Conservation (phyloP, 1,140 invertebrate genomes). For the Conus ventricosus region DNA sequence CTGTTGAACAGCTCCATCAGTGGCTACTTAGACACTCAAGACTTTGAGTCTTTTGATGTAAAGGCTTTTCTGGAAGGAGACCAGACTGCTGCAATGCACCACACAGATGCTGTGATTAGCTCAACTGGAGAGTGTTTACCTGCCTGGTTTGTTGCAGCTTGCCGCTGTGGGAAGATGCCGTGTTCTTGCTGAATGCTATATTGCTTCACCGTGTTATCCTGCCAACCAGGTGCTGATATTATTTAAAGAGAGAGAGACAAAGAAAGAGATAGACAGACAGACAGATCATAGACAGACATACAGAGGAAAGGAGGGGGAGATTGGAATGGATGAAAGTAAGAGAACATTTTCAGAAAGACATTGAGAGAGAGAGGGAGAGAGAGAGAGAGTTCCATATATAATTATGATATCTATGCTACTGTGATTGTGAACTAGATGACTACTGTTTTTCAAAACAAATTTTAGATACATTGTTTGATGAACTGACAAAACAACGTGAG, state of each 20-base stretch:
- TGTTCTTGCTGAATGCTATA: slow-evolving; percentile 82
- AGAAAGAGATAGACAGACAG: neutral
- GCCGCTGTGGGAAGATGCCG: slow-evolving; percentile 79
- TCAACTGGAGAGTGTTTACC: slow-evolving; percentile 72
- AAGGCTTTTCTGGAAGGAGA: slow-evolving; percentile 41
- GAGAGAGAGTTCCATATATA: no score
- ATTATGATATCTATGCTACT: no score
- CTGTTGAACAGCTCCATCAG: slow-evolving; percentile 57
- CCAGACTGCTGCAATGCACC: neutral
- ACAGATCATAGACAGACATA: neutral
- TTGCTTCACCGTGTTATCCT: slow-evolving; percentile 81
- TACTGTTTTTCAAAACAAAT: no score
- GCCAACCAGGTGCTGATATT: slow-evolving; percentile 84
- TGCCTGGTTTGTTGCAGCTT: slow-evolving; percentile 81
- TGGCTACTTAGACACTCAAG: slow-evolving; percentile 52
- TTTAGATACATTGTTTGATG: no score
- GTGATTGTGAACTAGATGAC: no score
- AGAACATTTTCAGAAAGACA: no score
- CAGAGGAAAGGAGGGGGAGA: neutral
- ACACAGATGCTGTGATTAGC: slow-evolving; percentile 29
- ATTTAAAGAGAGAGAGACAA: neutral
- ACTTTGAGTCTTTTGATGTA: slow-evolving; percentile 45
- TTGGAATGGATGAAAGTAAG: no score
- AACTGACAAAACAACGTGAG: no score
- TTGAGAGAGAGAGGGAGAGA: no score